phyloP scores from a whole-genome alignment of 2,888 invertebrate species.

The Stictocephala bisonia region DNA sequence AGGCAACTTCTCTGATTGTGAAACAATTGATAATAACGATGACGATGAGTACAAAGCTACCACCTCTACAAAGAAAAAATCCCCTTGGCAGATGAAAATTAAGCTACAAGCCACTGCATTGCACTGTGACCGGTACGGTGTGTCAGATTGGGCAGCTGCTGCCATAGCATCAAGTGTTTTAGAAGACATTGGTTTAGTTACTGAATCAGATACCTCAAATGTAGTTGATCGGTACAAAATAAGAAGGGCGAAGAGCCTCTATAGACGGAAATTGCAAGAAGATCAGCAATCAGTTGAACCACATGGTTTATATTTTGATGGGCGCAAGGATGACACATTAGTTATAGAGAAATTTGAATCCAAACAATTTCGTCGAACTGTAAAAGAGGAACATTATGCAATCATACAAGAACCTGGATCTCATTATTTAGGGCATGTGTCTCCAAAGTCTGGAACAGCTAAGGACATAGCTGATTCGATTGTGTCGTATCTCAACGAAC shows the following conservation, averaged over 20 bases:
- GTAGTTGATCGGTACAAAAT: conserved; percentile 22
- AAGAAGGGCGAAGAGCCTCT: conserved; percentile 34
- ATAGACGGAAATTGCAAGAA: not conserved
- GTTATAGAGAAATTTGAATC: not conserved
- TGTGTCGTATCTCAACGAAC: conserved; percentile 15
- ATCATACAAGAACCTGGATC: conserved; percentile 36
- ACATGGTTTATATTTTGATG: conserved; percentile 34
- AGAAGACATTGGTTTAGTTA: conserved; percentile 34
- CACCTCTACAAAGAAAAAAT: conserved; percentile 15
- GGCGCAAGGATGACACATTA: too few species aligned
- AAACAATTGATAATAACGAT: conserved; percentile 12
- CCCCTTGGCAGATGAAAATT: conserved; percentile 29
- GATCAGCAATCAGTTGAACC: not conserved
- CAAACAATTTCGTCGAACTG: not conserved
- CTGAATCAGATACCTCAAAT: conserved; percentile 27
- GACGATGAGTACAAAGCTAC: conserved; percentile 18
- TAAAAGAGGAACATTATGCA: not conserved
- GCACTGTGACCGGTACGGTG: conserved; percentile 36
- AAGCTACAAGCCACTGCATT: conserved; percentile 33
- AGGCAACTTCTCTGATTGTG: conserved; percentile 1
- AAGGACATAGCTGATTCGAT: conserved; percentile 26
- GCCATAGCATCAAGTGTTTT: conserved; percentile 43
- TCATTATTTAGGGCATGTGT: conserved; percentile 33
- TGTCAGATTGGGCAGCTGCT: conserved; percentile 36
- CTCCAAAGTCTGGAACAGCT: conserved; percentile 28